Conservation (phyloP, 2,113 vertebrate species). For the Neomonachus schauinslandi region DNA sequence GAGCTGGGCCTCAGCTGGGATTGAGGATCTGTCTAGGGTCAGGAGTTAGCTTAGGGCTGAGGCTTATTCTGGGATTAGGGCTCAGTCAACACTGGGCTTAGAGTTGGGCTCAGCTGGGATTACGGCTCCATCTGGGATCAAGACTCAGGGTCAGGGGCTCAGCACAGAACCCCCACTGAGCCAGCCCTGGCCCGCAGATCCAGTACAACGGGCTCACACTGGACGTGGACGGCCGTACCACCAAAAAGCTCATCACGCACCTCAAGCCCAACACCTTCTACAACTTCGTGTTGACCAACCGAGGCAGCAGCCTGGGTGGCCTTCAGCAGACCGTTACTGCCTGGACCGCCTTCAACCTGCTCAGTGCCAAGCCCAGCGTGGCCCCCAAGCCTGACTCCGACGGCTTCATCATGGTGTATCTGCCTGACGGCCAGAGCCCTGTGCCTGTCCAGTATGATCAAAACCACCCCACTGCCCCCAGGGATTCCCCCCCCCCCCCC, state of each 20-base stretch:
- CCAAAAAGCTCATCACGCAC: slow-evolving; percentile 93
- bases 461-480: background rate
- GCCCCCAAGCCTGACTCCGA: slow-evolving; percentile 91
- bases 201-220: slow-evolving; percentile 94
- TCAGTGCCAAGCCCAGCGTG: slow-evolving; percentile 92
- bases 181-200: slow-evolving; percentile 86
- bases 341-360: slow-evolving; percentile 92
- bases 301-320: slow-evolving; percentile 91
- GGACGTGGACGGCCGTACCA: slow-evolving; percentile 93
- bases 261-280: slow-evolving; percentile 94
- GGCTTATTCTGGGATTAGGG: background rate
- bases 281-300: slow-evolving; percentile 93
- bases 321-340: slow-evolving; percentile 93
- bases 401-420: slow-evolving; percentile 90
- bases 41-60: no score
- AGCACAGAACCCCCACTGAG: accelerated
- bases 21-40: background rate
- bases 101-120: background rate
- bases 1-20: background rate
- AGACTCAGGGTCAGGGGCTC: background rate
- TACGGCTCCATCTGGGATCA: background rate
- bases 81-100: background rate
- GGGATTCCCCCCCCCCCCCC: background rate
- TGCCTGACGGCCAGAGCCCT: slow-evolving; percentile 90
- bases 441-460: slow-evolving; percentile 92